Evolutionary conservation across 2,797 vertebrate genomes (phyloP), one percentile per base, ranked within the genome.

Genomic region (Tenualosa thibaudeaui): DNA sequence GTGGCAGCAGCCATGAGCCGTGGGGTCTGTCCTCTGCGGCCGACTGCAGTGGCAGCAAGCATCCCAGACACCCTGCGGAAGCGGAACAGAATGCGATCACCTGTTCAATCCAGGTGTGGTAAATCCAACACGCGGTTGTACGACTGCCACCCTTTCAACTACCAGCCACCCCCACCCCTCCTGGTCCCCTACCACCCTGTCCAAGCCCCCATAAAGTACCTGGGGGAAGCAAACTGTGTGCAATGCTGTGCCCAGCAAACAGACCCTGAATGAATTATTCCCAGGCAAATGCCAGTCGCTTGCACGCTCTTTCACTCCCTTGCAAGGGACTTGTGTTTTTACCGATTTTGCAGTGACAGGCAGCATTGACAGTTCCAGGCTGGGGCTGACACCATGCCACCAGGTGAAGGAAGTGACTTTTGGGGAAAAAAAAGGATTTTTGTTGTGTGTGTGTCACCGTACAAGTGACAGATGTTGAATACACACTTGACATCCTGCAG

Each of bases 391-490:
- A 78, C 71, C 1, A 3, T 78, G 71, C 71, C 71, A 22, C 71
- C 71, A 78, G 71, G 71, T 78, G 71, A 78, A 40, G 37, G 37
- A 40, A 46, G 40, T 46, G 71, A 71, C 65, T 71, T 26, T 46
- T 46, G 40, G 65, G 65, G 51, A 1, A 13, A 15, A 53, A 68
- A 40, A 43, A 49, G 40, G 53, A n/a, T 24, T n/a, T 62, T 37
- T 3, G 24, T 78, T 84, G 65, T 84, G 83, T 65, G 60, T 65
- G 60, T 62, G 58, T 62, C 65, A 17, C 10, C 5, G 40, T 49
- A n/a, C 58, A 9, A 51, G 81, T 65, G 15, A 53, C 84, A 85
- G 84, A 78, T 78, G 71, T 78, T 78, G 71, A 78, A 78, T 78
- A 78, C 17, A 8, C 12, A 15, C 71, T 46, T 78, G 71, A 40